phyloP scores from a whole-genome alignment of 2,888 invertebrate genomes.

The Rhogogaster chlorosoma region DNA sequence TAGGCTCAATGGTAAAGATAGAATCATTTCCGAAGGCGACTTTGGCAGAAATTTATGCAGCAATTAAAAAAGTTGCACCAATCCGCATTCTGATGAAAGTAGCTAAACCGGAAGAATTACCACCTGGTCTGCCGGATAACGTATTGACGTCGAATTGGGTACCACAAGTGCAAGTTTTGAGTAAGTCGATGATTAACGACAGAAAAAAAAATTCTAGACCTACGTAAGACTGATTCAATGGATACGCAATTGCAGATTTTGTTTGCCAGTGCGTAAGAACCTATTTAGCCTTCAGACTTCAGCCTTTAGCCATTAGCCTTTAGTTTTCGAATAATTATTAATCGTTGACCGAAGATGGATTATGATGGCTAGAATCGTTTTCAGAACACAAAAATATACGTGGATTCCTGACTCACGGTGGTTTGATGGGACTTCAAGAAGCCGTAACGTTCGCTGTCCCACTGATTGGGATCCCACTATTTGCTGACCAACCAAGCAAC shows the following conservation, averaged over 20 bases:
- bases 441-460: slow-evolving; percentile 57
- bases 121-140: slow-evolving; percentile 34
- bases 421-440: slow-evolving; percentile 69
- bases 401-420: slow-evolving; percentile 72
- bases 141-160: slow-evolving; percentile 12
- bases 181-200: background rate
- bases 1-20: slow-evolving; percentile 55
- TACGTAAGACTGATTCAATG: background rate
- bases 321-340: too few relatives aligned
- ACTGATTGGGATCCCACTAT: too few relatives aligned
- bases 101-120: slow-evolving; percentile 16
- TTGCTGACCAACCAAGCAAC: too few relatives aligned
- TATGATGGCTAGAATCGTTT: too few relatives aligned
- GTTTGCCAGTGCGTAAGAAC: too few relatives aligned
- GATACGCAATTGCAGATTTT: background rate
- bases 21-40: slow-evolving; percentile 9
- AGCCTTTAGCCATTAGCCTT: too few relatives aligned
- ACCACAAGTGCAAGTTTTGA: slow-evolving; percentile 17
- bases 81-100: slow-evolving; percentile 38
- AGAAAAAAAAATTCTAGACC: background rate
- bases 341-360: too few relatives aligned
- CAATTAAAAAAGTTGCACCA: slow-evolving; percentile 16
- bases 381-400: slow-evolving; percentile 69
- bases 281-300: too few relatives aligned
- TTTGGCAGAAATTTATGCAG: background rate